Percentiles rank a stretch among this genome's conserved stretches.
Evolutionary conservation across 2,888 invertebrate species (phyloP).

Genomic region (Embidobia sp.): DNA sequence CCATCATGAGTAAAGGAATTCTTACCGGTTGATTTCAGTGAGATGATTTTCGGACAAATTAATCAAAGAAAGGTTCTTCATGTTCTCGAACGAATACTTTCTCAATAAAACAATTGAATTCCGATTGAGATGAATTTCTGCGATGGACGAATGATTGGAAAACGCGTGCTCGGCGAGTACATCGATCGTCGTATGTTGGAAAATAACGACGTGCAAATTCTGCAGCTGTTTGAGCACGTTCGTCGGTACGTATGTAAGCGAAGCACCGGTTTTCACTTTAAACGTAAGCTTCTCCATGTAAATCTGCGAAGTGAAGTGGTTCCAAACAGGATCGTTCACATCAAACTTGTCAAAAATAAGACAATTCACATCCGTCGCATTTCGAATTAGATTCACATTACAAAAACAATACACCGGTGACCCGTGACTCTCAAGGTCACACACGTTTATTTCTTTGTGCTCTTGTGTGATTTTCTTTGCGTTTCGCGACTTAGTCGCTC

Average conservation of each 20-base stretch:
- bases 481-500: conserved; percentile 69
- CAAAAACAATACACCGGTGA: conserved; percentile 87
- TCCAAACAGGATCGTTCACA: conserved; percentile 88
- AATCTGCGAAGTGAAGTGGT: conserved; percentile 88
- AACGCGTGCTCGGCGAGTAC: conserved; percentile 88
- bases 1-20: too few relatives aligned
- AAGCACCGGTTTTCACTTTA: conserved; percentile 87
- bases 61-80: conserved; percentile 86
- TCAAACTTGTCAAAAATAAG: conserved; percentile 88
- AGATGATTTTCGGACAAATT: conserved; percentile 90
- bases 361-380: conserved; percentile 89
- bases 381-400: conserved; percentile 81
- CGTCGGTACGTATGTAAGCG: conserved; percentile 88
- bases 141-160: conserved; percentile 87
- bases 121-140: conserved; percentile 86
- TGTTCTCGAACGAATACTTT: conserved; percentile 87
- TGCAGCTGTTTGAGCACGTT: conserved; percentile 86
- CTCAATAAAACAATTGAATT: conserved; percentile 87
- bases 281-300: conserved; percentile 87
- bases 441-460: conserved; percentile 82
- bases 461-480: conserved; percentile 72
- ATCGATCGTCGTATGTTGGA: conserved; percentile 88
- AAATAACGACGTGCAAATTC: conserved; percentile 86
- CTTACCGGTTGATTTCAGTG: conserved; percentile 85
- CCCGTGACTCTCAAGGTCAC: conserved; percentile 83